Evolutionary conservation across 2,113 vertebrate genomes (phyloP).

Genomic region (Motacilla alba): DNA sequence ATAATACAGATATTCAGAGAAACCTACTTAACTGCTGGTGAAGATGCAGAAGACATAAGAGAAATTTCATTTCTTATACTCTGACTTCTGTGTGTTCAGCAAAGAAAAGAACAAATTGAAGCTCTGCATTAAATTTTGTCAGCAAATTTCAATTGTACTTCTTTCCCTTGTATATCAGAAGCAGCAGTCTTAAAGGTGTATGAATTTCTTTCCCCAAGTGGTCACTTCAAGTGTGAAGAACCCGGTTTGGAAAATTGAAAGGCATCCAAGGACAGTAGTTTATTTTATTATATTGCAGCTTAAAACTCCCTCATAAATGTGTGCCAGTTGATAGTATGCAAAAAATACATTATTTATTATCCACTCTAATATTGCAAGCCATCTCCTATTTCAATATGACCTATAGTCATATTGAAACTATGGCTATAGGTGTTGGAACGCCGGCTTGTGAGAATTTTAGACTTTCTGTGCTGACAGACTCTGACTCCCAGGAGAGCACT

Average conservation of each 20-base stretch:
- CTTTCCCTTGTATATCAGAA: neutral
- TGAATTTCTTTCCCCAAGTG: neutral
- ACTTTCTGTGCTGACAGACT: neutral
- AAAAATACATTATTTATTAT: neutral
- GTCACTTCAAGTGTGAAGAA: neutral
- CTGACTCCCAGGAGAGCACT: neutral
- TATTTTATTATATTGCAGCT: neutral
- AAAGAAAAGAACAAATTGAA: neutral
- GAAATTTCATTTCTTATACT: neutral
- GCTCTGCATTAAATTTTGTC: neutral
- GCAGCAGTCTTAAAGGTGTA: neutral
- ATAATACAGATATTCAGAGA: neutral
- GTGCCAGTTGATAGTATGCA: neutral
- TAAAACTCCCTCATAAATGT: neutral
- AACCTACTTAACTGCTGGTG: neutral
- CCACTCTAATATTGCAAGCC: neutral
- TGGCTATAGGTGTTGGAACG: neutral
- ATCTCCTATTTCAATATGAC: neutral
- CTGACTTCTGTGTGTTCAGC: neutral
- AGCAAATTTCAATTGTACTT: neutral
- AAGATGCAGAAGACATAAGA: neutral
- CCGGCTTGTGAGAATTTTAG: neutral
- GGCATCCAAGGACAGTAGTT: neutral
- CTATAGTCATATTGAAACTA: neutral
- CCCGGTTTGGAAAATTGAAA: neutral